phyloP scores from a whole-genome alignment of 2,888 invertebrate genomes.

The Drosophila tanythrix region DNA sequence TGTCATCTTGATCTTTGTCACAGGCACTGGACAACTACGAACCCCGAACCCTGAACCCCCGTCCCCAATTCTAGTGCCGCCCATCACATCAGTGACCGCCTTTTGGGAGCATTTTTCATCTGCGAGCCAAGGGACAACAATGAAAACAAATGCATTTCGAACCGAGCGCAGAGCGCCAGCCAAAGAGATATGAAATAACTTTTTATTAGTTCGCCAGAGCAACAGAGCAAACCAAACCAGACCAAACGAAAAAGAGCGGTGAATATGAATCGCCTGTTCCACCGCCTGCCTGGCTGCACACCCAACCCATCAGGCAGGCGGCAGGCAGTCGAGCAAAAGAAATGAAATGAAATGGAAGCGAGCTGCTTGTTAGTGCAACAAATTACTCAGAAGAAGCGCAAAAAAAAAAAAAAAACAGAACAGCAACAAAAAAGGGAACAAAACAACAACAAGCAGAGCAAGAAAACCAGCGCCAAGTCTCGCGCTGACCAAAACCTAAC shows the following conservation, averaged over 20 bases:
- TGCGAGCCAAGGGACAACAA: slow-evolving; percentile 57
- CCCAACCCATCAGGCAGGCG: slow-evolving; percentile 8
- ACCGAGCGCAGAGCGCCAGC: slow-evolving; percentile 19
- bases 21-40: slow-evolving; percentile 3
- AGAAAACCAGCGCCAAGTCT: slow-evolving; percentile 25
- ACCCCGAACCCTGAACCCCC: not conserved
- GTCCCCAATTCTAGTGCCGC: too few relatives aligned
- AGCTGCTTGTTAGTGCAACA: slow-evolving; percentile 76
- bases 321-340: slow-evolving; percentile 54
- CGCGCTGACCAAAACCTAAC: slow-evolving; percentile 20
- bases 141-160: slow-evolving; percentile 75
- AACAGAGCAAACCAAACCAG: slow-evolving; percentile 14
- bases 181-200: slow-evolving; percentile 71
- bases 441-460: not conserved
- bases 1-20: slow-evolving; percentile 72
- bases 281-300: slow-evolving; percentile 4
- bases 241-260: not conserved
- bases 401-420: slow-evolving; percentile 5
- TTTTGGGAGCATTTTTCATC: slow-evolving; percentile 34
- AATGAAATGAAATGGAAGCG: slow-evolving; percentile 72
- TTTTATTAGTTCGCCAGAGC: slow-evolving; percentile 67
- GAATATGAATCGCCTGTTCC: not conserved
- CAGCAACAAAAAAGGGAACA: not conserved
- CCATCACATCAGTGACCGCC: not conserved
- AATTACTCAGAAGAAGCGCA: slow-evolving; percentile 64